Conservation (phyloP, 2,797 vertebrate genomes). For the Lepus townsendii region DNA sequence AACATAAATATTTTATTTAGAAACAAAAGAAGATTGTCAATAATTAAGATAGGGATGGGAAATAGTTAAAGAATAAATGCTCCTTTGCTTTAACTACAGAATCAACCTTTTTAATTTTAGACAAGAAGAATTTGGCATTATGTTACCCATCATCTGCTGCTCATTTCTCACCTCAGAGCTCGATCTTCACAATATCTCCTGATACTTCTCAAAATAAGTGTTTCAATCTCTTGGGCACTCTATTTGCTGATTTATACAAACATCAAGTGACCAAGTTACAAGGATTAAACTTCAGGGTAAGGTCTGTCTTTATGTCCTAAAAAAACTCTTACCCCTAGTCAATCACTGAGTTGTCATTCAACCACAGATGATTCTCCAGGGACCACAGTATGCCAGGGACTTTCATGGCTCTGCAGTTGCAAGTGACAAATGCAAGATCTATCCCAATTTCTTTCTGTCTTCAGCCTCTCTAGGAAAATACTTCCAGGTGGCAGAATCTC, state of each 20-base stretch:
- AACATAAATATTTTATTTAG: slow-evolving; percentile 42
- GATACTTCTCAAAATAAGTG: slow-evolving; percentile 17
- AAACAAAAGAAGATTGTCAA: background rate
- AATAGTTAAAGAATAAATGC: background rate
- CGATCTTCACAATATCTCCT: background rate
- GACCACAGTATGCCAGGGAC: background rate
- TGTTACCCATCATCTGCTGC: slow-evolving; percentile 16
- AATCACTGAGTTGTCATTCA: slow-evolving; percentile 26
- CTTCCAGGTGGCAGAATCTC: background rate
- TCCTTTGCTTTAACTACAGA: slow-evolving; percentile 10
- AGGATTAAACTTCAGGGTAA: background rate
- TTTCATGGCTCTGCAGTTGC: background rate
- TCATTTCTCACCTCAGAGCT: slow-evolving; percentile 27
- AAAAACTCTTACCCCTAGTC: background rate
- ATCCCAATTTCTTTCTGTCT: background rate
- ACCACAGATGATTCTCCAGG: background rate
- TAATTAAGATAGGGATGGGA: slow-evolving; percentile 31
- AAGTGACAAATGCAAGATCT: background rate
- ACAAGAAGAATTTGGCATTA: background rate
- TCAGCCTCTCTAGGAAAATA: background rate
- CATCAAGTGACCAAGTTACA: background rate
- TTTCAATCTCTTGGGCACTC: slow-evolving; percentile 22
- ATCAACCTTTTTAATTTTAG: slow-evolving; percentile 38
- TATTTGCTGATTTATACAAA: slow-evolving; percentile 11
- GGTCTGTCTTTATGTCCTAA: background rate